Evolutionary conservation across 2,113 vertebrate species (phyloP).

Genomic region (Xyrauchen texanus): DNA sequence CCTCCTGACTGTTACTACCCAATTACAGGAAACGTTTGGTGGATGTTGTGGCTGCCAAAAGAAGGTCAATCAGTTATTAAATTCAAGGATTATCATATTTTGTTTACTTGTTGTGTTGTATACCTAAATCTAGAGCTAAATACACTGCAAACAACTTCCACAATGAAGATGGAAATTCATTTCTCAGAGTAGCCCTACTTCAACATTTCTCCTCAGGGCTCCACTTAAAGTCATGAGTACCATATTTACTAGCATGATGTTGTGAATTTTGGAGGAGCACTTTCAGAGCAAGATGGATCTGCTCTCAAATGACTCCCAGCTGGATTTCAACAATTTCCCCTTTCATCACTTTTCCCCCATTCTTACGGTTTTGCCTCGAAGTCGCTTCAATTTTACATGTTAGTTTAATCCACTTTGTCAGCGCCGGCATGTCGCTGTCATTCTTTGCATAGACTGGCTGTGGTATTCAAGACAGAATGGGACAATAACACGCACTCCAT

Average conservation of each 20-base stretch:
- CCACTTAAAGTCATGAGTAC: slow-evolving; percentile 12
- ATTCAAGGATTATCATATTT: no score
- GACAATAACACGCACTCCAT: background rate
- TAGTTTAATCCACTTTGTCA: background rate
- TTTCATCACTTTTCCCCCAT: slow-evolving; percentile 13
- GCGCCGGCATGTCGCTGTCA: background rate
- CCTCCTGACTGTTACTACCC: no score
- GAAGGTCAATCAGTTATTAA: no score
- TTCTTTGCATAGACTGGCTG: slow-evolving; percentile 1
- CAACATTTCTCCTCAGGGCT: slow-evolving; percentile 17
- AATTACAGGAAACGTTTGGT: no score
- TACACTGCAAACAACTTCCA: slow-evolving; percentile 1
- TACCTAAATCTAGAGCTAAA: background rate
- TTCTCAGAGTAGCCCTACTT: background rate
- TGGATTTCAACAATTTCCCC: slow-evolving; percentile 17
- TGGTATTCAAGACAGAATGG: background rate
- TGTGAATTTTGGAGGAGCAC: background rate
- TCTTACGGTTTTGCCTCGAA: background rate
- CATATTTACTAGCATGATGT: slow-evolving; percentile 4
- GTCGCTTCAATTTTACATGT: slow-evolving; percentile 7
- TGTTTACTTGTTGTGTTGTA: background rate
- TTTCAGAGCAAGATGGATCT: background rate
- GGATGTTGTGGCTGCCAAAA: no score
- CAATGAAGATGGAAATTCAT: background rate
- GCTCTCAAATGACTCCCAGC: slow-evolving; percentile 41